A percentile compares a stretch with the other conserved stretches of the same genome.
phyloP scores from a whole-genome alignment of 1,140 invertebrate species.

The Andrena cerasifolii region DNA sequence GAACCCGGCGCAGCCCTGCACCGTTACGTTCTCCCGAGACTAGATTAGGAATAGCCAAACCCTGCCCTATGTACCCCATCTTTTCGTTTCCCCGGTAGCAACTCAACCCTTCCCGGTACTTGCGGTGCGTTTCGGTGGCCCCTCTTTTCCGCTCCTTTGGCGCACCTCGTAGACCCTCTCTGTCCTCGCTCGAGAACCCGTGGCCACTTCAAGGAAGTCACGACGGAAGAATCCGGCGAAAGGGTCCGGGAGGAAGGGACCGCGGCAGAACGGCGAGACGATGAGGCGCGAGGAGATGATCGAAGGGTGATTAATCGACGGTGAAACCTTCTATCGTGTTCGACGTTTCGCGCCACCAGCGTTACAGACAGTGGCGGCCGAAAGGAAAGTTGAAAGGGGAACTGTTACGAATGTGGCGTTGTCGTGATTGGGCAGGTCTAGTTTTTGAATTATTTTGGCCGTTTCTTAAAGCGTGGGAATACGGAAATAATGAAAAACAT shows the following conservation, averaged over 20 bases:
- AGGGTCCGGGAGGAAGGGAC: constrained; percentile 7
- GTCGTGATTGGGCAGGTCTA: too few species aligned
- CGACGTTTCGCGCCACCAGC: neutral
- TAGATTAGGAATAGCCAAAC: neutral
- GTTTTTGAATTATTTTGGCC: too few species aligned
- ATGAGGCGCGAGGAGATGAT: neutral
- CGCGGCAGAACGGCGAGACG: constrained; percentile 8
- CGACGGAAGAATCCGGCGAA: neutral
- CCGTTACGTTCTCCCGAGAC: neutral
- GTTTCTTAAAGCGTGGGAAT: too few species aligned
- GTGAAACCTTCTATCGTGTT: neutral
- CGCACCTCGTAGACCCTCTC: neutral
- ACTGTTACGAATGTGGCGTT: too few species aligned
- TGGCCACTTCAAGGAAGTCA: too few species aligned
- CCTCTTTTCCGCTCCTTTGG: neutral
- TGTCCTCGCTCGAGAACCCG: neutral
- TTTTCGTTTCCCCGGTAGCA: neutral
- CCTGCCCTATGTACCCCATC: neutral
- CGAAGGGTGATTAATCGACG: neutral
- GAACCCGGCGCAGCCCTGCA: neutral
- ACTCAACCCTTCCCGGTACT: neutral
- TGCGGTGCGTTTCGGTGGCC: neutral
- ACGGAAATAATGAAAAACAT: too few species aligned
- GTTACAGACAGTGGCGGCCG: too few species aligned
- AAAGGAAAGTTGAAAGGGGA: too few species aligned